A percentile compares a stretch with the other conserved stretches of the same genome.
Evolutionary conservation across 1,140 invertebrate species (phyloP).

Genomic region (Trissolcus basalis): DNA sequence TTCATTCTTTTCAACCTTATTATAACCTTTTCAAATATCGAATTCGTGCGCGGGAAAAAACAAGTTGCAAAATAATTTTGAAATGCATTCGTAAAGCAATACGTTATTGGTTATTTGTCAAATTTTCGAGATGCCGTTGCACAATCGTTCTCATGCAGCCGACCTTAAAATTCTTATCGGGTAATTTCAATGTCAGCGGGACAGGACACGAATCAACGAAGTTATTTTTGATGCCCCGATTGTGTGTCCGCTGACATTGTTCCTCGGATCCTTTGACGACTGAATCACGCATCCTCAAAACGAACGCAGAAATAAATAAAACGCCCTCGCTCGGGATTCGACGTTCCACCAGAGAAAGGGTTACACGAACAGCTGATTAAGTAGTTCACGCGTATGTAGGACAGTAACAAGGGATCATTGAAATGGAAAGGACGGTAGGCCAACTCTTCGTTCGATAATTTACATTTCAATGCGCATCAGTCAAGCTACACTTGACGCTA

Average conservation of each 20-base stretch:
- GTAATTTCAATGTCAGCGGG: slow-evolving; percentile 32
- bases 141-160: too few relatives aligned
- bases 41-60: too few relatives aligned
- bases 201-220: slow-evolving; percentile 15
- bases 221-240: too few relatives aligned
- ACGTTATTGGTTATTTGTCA: too few relatives aligned
- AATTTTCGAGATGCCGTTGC: too few relatives aligned
- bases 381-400: slow-evolving; percentile 59
- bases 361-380: slow-evolving; percentile 60
- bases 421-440: slow-evolving; percentile 58
- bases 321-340: slow-evolving; percentile 35
- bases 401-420: slow-evolving; percentile 54
- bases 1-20: too few relatives aligned
- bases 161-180: background rate
- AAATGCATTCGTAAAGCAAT: too few relatives aligned
- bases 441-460: slow-evolving; percentile 58
- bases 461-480: slow-evolving; percentile 60
- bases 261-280: slow-evolving; percentile 9
- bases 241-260: slow-evolving; percentile 44
- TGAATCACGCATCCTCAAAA: slow-evolving; percentile 7
- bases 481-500: slow-evolving; percentile 52
- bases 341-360: slow-evolving; percentile 38
- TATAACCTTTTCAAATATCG: too few relatives aligned
- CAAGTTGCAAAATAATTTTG: too few relatives aligned
- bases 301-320: slow-evolving; percentile 40